phyloP scores from a whole-genome alignment of 1,140 invertebrate species.

The Magallana angulata region DNA sequence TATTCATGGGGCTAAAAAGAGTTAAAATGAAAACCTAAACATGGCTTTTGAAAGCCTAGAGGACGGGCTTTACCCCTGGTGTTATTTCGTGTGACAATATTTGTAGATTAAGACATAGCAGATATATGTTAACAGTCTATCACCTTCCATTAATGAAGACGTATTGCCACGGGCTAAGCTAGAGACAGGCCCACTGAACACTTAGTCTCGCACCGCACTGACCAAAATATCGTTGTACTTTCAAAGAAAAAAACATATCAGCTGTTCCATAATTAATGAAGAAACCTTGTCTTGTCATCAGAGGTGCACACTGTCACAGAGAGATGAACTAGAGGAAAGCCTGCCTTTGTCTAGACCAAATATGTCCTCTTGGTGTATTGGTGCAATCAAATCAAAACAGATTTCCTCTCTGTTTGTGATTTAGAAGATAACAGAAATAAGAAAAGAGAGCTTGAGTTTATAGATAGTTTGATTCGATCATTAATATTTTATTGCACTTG shows the following conservation, averaged over 20 bases:
- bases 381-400: no score
- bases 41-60: no score
- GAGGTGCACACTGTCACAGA: neutral
- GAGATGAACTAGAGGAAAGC: neutral
- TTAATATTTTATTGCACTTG: no score
- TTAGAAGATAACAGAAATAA: no score
- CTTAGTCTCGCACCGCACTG: neutral
- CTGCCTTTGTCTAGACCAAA: neutral
- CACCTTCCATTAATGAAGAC: slow-evolving; percentile 28
- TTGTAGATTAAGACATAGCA: neutral
- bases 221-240: no score
- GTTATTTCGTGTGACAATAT: slow-evolving; percentile 19
- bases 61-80: neutral
- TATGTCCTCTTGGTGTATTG: neutral
- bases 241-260: neutral
- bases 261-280: neutral
- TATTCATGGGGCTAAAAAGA: neutral
- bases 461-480: no score
- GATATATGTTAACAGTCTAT: neutral
- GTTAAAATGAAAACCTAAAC: no score
- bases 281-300: neutral
- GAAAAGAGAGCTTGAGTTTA: no score
- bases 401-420: no score
- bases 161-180: neutral
- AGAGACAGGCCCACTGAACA: neutral